Conservation (phyloP, 2,797 vertebrate genomes). For the Novumbra hubbsi region DNA sequence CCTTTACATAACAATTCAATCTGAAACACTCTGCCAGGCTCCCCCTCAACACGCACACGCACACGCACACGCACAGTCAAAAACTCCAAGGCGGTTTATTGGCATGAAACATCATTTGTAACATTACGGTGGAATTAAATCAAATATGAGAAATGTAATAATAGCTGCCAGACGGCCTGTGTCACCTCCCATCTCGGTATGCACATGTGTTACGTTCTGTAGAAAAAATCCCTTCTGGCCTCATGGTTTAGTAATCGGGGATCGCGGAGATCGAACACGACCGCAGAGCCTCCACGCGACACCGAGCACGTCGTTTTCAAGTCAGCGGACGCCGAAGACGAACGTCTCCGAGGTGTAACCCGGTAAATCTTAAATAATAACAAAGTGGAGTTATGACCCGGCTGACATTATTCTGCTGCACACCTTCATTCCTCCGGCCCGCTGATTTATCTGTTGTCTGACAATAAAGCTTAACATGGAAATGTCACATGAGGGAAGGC, state of each 20-base stretch:
- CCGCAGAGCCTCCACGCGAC: conserved; percentile 38
- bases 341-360: conserved; percentile 33
- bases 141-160: conserved; percentile 49
- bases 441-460: conserved; percentile 67
- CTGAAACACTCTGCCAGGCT: conserved; percentile 44
- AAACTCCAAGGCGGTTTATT: conserved; percentile 57
- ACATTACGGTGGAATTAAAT: conserved; percentile 36
- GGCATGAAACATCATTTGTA: conserved; percentile 54
- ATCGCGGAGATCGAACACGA: conserved; percentile 51
- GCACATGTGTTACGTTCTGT: conserved; percentile 20
- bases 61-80: background rate
- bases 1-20: conserved; percentile 75
- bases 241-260: conserved; percentile 26
- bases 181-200: conserved; percentile 27
- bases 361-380: conserved; percentile 74
- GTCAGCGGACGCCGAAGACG: background rate
- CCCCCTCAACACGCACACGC: conserved; percentile 34
- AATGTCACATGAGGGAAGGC: conserved; percentile 67
- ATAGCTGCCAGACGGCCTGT: conserved; percentile 15
- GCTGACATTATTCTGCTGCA: conserved; percentile 63
- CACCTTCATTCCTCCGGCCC: conserved; percentile 61
- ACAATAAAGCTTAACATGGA: conserved; percentile 70
- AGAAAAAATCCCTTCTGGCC: conserved; percentile 49
- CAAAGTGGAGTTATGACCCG: conserved; percentile 67
- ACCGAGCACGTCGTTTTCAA: background rate